Base-by-base conservation (phyloP, 1,140 invertebrate genomes). In the Metopolophium dirhodum region DNA sequence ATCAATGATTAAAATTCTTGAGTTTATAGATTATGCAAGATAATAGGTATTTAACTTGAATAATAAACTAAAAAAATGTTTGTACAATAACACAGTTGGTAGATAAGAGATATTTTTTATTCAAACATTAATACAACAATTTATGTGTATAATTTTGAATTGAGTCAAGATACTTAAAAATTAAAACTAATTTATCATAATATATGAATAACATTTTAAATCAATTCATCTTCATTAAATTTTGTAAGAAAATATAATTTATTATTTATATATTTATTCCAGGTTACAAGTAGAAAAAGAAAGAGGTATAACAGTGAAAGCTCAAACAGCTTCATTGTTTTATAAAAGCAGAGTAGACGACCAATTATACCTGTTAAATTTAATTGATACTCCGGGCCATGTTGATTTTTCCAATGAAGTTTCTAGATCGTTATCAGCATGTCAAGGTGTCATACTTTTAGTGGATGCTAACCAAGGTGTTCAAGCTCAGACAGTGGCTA, bases 321-420 rank as follows among this genome's bases (percentile, higher is more conserved):
- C 99, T 26, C 99, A 99, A 95, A 99, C 98, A 37, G 99, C 97
- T 30, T 98, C 98, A 2, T 96, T 99, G 90, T 96, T 98, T 94
- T 98, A 99, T 94, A 90, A 49, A 57, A 91, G 91, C 20, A 96
- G 95, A 37, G 96, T 96, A 94, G 96, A 97, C 35, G 96, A 96
- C 86, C 95, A 96, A 94, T 95, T 96, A 77, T 99, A 99, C 96
- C 95, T 99, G n/a, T 96, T 99, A 2, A 99, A 99, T 96, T 96
- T 99, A 8, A 99, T 99, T 94, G 99, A 99, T 95, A 99, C 99
- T 37, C 99, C 99, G 54, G 99, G 99, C 47, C 99, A 99, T 96
- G 99, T 99, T 23, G 99, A 99, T 95, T 99, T 99, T 96, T 97
- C 98, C 9, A 99, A 98, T 96, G 99, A 99, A 96, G 99, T 99